Conservation (phyloP, 2,113 vertebrate species). For the Seriola rivoliana region DNA sequence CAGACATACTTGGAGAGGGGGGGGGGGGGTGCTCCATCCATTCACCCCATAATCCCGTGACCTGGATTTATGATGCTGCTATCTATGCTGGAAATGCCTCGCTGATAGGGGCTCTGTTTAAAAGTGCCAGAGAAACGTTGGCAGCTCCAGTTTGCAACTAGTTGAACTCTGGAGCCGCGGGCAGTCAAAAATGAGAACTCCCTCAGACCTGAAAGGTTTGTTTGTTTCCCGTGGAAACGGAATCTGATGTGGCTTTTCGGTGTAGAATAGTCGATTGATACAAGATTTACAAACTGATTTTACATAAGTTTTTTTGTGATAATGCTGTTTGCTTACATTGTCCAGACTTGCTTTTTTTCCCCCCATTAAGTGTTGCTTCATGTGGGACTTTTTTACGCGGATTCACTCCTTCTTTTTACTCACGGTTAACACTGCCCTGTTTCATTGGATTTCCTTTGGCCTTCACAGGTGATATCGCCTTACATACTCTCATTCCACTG, state of each 20-base stretch:
- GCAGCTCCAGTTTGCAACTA: slow-evolving; percentile 22
- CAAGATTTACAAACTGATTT: background rate
- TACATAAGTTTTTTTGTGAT: background rate
- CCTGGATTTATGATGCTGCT: slow-evolving; percentile 60
- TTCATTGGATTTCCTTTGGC: background rate
- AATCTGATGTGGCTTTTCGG: background rate
- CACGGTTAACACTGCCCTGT: background rate
- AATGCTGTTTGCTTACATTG: background rate
- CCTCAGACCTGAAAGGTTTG: slow-evolving; percentile 72
- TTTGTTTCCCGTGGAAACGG: slow-evolving; percentile 45
- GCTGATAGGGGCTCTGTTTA: slow-evolving; percentile 34
- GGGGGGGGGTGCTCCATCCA: background rate
- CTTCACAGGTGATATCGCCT: background rate
- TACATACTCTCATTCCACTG: slow-evolving; percentile 8
- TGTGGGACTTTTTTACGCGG: background rate
- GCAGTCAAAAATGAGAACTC: slow-evolving; percentile 48
- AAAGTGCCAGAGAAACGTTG: slow-evolving; percentile 28
- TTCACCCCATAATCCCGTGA: slow-evolving; percentile 56
- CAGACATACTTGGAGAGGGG: slow-evolving; percentile 15
- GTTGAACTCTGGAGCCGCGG: slow-evolving; percentile 24
- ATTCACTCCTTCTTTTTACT: background rate
- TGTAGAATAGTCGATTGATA: background rate
- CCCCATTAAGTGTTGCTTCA: no score
- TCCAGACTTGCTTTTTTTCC: background rate
- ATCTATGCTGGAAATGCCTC: slow-evolving; percentile 52